Conservation (phyloP, 92 coral and sea anemone species). For the Galaxea fascicularis region DNA sequence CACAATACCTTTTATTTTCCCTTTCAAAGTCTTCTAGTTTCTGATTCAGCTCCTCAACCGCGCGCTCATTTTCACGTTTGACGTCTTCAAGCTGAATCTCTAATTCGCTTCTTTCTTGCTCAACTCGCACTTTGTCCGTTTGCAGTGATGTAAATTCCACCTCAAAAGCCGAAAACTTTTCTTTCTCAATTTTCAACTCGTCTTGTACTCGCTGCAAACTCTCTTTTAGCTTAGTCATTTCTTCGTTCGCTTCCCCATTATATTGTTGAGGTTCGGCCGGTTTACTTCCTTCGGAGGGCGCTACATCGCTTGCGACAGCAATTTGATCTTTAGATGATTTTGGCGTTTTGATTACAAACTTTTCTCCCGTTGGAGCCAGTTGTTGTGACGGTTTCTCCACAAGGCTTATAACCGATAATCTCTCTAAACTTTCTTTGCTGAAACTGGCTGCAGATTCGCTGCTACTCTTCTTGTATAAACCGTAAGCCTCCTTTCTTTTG, state of each 20-base stretch:
- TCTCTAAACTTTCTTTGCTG: conserved; percentile 32
- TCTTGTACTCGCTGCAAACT: conserved; percentile 63
- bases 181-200: conserved; percentile 80
- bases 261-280: not conserved
- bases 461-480: conserved; percentile 70
- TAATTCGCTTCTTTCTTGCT: conserved; percentile 80
- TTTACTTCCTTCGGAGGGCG: not conserved
- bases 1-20: conserved; percentile 61
- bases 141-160: conserved; percentile 58
- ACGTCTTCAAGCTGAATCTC: conserved; percentile 77
- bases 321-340: conserved; percentile 30
- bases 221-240: conserved; percentile 50
- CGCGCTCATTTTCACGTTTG: conserved; percentile 73
- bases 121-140: conserved; percentile 71
- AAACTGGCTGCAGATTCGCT: conserved; percentile 61
- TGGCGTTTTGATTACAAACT: conserved; percentile 38
- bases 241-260: conserved; percentile 32
- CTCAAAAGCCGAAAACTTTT: conserved; percentile 69
- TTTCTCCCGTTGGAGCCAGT: conserved; percentile 68
- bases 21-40: conserved; percentile 73
- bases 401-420: conserved; percentile 39
- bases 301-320: not conserved
- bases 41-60: conserved; percentile 61
- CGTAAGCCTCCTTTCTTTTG: conserved; percentile 78
- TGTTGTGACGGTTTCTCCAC: conserved; percentile 52